Percentiles rank a stretch among this genome's conserved stretches.
phyloP scores from a whole-genome alignment of 2,888 invertebrate genomes.

The Agrochola circellaris region DNA sequence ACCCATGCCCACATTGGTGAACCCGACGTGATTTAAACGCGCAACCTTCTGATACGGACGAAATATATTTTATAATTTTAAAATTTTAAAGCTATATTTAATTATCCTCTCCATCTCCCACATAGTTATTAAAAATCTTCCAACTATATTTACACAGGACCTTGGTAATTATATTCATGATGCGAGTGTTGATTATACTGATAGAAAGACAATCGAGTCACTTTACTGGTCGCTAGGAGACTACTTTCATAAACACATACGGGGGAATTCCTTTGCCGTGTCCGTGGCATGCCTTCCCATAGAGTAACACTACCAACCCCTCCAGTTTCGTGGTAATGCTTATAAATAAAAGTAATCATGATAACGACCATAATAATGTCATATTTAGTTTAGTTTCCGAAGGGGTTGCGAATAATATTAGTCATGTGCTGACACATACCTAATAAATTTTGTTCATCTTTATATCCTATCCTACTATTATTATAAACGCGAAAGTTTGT shows the following conservation, averaged over 20 bases:
- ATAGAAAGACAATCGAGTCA: constrained; percentile 41
- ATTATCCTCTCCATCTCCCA: no score
- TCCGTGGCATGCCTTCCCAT: constrained; percentile 21
- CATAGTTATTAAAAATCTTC: background rate
- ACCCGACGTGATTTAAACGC: constrained; percentile 99
- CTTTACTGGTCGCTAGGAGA: constrained; percentile 62
- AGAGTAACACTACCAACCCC: constrained; percentile 41
- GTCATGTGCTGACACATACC: constrained; percentile 6
- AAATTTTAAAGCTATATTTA: no score
- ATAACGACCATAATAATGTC: background rate
- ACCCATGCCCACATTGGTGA: constrained; percentile 84
- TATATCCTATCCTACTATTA: no score
- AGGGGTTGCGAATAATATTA: constrained; percentile 21
- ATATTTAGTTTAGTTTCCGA: constrained; percentile 14
- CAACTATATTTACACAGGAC: background rate
- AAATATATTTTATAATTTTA: no score
- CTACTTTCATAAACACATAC: constrained; percentile 61
- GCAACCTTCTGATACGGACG: constrained; percentile 95
- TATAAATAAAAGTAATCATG: constrained; percentile 45
- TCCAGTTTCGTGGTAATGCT: constrained; percentile 47
- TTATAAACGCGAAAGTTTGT: no score
- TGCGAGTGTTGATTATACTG: constrained; percentile 21
- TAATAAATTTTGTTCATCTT: background rate
- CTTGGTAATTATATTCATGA: constrained; percentile 10
- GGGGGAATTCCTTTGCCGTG: constrained; percentile 62